Evolutionary conservation across 1,140 invertebrate species (phyloP).

Genomic region (Mercenaria mercenaria): DNA sequence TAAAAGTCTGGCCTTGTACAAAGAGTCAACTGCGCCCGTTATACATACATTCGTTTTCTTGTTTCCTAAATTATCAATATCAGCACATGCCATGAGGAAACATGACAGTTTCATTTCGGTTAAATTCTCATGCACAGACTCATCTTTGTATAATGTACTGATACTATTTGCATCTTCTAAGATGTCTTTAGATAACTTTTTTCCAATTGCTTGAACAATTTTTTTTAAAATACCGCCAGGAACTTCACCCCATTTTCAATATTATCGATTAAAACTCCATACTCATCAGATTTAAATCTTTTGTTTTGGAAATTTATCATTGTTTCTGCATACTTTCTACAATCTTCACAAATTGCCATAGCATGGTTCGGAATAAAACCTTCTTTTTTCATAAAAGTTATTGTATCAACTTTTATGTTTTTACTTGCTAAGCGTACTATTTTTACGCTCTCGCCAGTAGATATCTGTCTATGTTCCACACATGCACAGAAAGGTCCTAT

Average conservation of each 20-base stretch:
- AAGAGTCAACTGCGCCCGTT: not conserved
- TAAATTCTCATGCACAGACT: not conserved
- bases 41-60: not conserved
- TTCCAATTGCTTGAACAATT: not conserved
- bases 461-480: too few species aligned
- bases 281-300: too few species aligned
- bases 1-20: too few species aligned
- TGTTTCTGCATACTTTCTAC: not conserved
- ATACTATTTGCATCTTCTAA: too few species aligned
- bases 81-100: too few species aligned
- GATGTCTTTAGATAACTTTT: not conserved
- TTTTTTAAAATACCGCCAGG: not conserved
- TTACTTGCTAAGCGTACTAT: not conserved
- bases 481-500: too few species aligned
- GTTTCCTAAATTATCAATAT: not conserved
- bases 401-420: not conserved
- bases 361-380: too few species aligned
- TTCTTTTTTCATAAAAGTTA: not conserved
- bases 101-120: not conserved
- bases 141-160: too few species aligned
- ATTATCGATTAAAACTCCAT: too few species aligned
- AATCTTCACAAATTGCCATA: not conserved
- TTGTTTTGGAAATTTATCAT: not conserved
- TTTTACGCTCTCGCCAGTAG: not conserved
- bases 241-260: not conserved